Evolutionary conservation across 1,140 invertebrate genomes (phyloP), one percentile per base, ranked within the genome.

Genomic region (Sycophaga agraensis): DNA sequence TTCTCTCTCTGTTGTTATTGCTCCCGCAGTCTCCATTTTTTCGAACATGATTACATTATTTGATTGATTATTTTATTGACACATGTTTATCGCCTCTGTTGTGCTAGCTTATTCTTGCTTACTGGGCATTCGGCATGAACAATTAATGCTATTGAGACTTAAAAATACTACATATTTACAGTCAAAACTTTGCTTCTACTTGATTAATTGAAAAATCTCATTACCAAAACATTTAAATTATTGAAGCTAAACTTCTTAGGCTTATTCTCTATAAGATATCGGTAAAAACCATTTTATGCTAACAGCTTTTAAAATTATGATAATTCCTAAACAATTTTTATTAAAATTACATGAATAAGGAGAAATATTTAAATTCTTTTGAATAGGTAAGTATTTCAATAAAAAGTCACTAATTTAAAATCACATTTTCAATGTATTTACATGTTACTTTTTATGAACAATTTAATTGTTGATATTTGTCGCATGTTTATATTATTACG

Each of bases 1-100:
- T 35, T n/a, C n/a, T 59, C 37, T 53, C 59, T 61, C 31, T 55
- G 40, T 62, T 62, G 42, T 62, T 40, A 4, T 51, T 37, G 31
- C 37, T 37, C 22, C 31, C 5, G 19, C 17, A 19, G 8, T 16
- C 19, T 42, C 9, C 19, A 42, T 21, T 42, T 42, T 12, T 42
- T 42, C 17, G 16, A 8, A 42, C 21, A 19, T 16, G 21, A 19
- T 42, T 42, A 3, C 6, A 21, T 21, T 42, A 21, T 21, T 4
- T 42, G 19, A 21, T 4, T 21, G 3, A 5, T 42, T 8, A 9
- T 50, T 49, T 48, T 12, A 51, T 42, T 59, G n/a, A 42, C 26
- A 16, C 48, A 50, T 50, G 4, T 22, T 24, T 48, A 21, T 37
- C 34, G 21, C 31, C 6, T 16, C 1, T 54, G 17, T n/a, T n/a